Percentiles rank a stretch among this genome's conserved stretches.
Conservation (phyloP, 2,888 invertebrate genomes). For the Parnassius apollo region DNA sequence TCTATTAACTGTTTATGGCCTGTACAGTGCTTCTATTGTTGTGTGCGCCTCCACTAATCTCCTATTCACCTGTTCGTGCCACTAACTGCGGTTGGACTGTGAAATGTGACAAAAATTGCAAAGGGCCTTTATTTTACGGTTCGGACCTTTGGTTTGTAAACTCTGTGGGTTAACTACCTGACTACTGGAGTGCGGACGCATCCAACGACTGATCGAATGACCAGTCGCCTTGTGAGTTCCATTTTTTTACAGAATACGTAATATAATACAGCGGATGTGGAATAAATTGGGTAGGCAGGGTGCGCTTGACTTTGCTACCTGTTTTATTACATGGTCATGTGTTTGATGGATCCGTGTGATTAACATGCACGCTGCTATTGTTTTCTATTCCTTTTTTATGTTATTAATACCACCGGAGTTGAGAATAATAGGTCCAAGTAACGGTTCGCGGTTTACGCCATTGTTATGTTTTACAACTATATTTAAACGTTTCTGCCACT, state of each 20-base stretch:
- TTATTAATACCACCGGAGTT: conserved; percentile 39
- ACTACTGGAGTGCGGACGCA: conserved; percentile 61
- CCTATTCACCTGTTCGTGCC: conserved; percentile 71
- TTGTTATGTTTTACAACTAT: conserved; percentile 60
- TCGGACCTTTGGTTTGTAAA: conserved; percentile 67
- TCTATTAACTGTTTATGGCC: conserved; percentile 73
- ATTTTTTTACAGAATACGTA: conserved; percentile 60
- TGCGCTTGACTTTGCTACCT: conserved; percentile 74
- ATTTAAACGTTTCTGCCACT: conserved; percentile 67
- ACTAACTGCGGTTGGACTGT: conserved; percentile 70
- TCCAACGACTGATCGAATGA: conserved; percentile 65
- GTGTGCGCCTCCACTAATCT: conserved; percentile 72
- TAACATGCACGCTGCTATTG: conserved; percentile 32
- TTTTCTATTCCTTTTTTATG: conserved; percentile 50
- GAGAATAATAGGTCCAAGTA: conserved; percentile 66
- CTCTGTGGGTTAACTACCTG: conserved; percentile 76
- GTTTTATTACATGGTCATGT: conserved; percentile 65
- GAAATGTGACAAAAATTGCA: conserved; percentile 80
- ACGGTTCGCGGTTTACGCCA: conserved; percentile 46
- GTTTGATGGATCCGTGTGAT: conserved; percentile 46
- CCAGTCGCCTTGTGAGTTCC: conserved; percentile 71
- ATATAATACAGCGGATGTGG: conserved; percentile 78
- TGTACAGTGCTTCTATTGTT: conserved; percentile 72
- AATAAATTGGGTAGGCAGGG: conserved; percentile 79
- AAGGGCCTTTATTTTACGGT: conserved; percentile 60